Conservation (phyloP, 2,797 vertebrate genomes). For the Phaenicophaeus curvirostris region DNA sequence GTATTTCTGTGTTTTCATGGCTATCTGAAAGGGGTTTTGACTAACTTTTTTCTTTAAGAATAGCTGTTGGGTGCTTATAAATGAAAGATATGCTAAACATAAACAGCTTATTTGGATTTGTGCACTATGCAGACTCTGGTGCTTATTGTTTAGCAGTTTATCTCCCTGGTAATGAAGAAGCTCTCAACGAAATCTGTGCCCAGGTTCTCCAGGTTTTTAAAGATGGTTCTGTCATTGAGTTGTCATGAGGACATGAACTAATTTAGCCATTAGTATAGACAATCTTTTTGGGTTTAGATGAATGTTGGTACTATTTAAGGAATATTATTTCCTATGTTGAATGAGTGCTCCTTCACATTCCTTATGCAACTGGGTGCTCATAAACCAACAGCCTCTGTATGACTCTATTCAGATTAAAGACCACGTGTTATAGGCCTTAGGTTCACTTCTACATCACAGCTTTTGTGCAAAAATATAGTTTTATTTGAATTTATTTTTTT, state of each 20-base stretch:
- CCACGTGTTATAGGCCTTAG: not conserved
- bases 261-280: not conserved
- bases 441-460: not conserved
- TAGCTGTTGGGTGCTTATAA: not conserved
- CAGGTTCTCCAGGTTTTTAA: not conserved
- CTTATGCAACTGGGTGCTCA: not conserved
- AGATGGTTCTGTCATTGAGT: not conserved
- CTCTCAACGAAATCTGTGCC: not conserved
- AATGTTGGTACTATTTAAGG: not conserved
- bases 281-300: not conserved
- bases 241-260: not conserved
- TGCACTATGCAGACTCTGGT: not conserved
- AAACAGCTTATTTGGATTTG: not conserved
- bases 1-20: not conserved
- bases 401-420: not conserved
- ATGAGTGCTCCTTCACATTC: not conserved
- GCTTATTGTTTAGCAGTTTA: not conserved
- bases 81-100: not conserved
- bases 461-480: not conserved
- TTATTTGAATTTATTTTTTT: not conserved
- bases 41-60: not conserved
- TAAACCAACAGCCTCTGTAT: not conserved
- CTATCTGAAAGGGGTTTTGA: not conserved
- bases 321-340: not conserved
- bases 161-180: not conserved